phyloP scores from a whole-genome alignment of 2,113 vertebrate genomes.

The Caracal caracal region DNA sequence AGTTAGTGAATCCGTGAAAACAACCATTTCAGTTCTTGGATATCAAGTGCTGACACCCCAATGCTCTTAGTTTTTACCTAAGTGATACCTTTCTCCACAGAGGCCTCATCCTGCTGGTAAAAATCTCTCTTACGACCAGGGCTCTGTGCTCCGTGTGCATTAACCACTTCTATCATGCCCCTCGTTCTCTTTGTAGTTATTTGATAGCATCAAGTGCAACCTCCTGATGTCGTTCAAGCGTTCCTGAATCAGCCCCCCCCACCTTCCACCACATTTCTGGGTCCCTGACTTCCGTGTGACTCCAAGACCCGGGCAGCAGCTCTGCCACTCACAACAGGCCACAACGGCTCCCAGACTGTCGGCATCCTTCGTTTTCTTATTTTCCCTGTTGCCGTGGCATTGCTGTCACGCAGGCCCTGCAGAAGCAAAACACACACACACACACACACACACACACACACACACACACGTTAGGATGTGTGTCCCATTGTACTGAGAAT shows the following conservation, averaged over 20 bases:
- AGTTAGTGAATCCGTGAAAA: not conserved
- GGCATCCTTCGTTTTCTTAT: not conserved
- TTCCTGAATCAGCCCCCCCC: not conserved
- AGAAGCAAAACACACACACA: too few species aligned
- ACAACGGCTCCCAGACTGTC: not conserved
- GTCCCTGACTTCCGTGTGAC: not conserved
- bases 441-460: too few species aligned
- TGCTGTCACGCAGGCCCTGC: not conserved
- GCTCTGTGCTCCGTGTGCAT: not conserved
- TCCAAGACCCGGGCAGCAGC: not conserved
- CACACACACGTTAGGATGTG: not conserved
- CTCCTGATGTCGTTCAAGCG: not conserved
- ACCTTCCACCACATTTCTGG: not conserved
- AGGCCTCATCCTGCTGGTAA: not conserved
- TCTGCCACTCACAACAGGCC: not conserved
- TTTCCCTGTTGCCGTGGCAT: not conserved
- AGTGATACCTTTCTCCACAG: not conserved
- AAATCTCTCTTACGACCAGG: not conserved
- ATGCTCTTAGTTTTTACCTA: not conserved
- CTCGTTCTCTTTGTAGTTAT: not conserved
- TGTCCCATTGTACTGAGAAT: too few species aligned
- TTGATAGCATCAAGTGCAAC: not conserved
- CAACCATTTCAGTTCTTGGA: not conserved
- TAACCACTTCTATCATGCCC: accelerated
- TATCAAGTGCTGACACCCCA: not conserved